Base-by-base conservation (phyloP, 2,113 vertebrate species). In the Corydoras sp. region DNA sequence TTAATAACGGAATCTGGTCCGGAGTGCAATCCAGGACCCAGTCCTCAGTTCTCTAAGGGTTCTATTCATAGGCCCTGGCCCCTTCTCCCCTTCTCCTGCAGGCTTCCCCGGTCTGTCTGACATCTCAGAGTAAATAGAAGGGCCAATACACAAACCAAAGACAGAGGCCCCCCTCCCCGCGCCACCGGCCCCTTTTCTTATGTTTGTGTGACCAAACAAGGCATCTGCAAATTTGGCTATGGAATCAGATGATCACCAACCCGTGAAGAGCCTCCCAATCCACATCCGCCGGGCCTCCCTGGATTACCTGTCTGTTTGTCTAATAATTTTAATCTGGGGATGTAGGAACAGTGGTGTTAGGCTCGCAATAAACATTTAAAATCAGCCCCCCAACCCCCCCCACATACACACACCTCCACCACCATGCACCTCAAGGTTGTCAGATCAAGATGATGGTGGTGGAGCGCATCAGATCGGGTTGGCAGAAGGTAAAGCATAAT, bases 241-340 rank as follows among this genome's bases (percentile, higher is more conserved):
- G 87, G 89, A 89, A 91, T 89, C 85, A 91, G 88, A 91, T 93
- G 93, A 92, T 92, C 91, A 93, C 89, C 84, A 86, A 86, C 86
- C 85, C 90, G 92, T 92, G 92, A 95, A 93, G 90, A 92, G 88
- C 86, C 83, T 86, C 87, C 85, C 92, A 95, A 93, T 95, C 89
- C 91, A 94, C 92, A 93, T 94, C 86, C 83, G 71, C 68, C 66
- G 82, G 60, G 48, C 72, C 77, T 75, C 81, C 81, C 80, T 80
- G 86, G 85, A 90, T 92, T 88, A 87, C 86, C 82, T 86, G 80
- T 87, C 86, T 89, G 88, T 92, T 93, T 92, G 87, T 81, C 84
- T 91, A 92, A 93, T 92, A 90, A 92, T 89, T 93, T 88, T 90
- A 91, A 92, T 90, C 90, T 89, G 79, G 30, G 83, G 35, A 43